Evolutionary conservation across 2,113 vertebrate genomes (phyloP), one percentile per base, ranked within the genome.

Genomic region (Rhodinocichla rosea): DNA sequence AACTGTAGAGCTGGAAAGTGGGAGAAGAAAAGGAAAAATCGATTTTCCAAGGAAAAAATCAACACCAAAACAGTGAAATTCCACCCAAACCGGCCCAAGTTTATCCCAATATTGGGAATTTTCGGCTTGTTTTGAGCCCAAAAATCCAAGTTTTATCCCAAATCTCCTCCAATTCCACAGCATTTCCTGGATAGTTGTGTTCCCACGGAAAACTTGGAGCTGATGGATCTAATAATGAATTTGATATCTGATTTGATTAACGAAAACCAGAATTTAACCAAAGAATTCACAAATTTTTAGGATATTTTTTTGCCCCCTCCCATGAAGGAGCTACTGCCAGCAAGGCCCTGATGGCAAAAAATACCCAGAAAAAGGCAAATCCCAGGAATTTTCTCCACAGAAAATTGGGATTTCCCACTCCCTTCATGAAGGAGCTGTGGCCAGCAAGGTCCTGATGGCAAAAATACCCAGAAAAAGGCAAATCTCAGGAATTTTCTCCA

Each of bases 1-100:
- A 98, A 93, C 98, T 99, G 98, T 99, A 99, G 13, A 99, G 98
- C 99, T 99, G 55, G 8, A 62, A 63, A 68, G 22, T 2, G 50
- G 56, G 57, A 95, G 44, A 49, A 82, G 63, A 52, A 75, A 57
- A 70, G 13, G 40, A 28, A 73, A 45, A 63, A 55, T 37, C 0
- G 0, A 8, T 33, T 73, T 83, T 53, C 22, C 81, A 22, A 17
- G 16, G 32, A 30, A 70, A 70, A 53, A 63, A 56, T 13, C 70
- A 10, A 23, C 69, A 39, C n/a, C n/a, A 6, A 19, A 24, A 6
- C 12, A 33, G 15, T 15, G n/a, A 47, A 56, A 74, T 57, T 40
- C 30, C 83, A 33, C 52, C 13, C 26, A 14, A 37, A 18, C 15
- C 6, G 6, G 2, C 3, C 49, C 68, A 1, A 0, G 3, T 40